Percentiles rank a stretch among this genome's conserved stretches.
These are phyloP conservation scores for Sinosuthora webbiana DNA, from an alignment of 2,113 vertebrate genomes.

Conservation along the genomic window DNA sequence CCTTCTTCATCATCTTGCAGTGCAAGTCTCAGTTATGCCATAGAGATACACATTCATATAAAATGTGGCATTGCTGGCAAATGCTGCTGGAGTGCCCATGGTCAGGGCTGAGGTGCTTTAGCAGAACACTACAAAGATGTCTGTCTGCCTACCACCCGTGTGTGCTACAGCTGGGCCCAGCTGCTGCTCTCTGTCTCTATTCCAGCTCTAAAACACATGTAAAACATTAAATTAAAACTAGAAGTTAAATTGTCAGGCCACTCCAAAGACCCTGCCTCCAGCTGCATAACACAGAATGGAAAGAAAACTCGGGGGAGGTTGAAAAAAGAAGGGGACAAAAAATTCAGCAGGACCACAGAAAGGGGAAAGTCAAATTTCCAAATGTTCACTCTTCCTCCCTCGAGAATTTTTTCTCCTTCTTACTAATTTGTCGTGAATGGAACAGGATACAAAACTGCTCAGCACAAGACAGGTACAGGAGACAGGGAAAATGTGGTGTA, in stretches of 20 bases:
- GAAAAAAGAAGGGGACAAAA: not conserved
- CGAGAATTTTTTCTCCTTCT: not conserved
- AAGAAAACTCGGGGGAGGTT: not conserved
- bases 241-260: not conserved
- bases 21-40: not conserved
- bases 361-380: not conserved
- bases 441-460: not conserved
- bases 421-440: not conserved
- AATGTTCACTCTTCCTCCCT: not conserved
- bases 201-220: not conserved
- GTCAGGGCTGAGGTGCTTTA: not conserved
- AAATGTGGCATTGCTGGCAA: not conserved
- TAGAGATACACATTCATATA: not conserved
- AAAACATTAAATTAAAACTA: constrained; percentile 34
- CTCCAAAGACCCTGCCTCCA: not conserved
- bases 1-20: not conserved
- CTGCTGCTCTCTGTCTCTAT: not conserved
- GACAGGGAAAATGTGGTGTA: not conserved
- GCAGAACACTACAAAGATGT: not conserved
- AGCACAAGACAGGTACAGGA: not conserved
- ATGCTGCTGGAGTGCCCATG: not conserved
- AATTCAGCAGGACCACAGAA: not conserved
- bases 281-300: not conserved
- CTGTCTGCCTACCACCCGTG: not conserved
- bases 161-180: not conserved